A percentile compares a stretch with the other conserved stretches of the same genome.
These are phyloP conservation scores for Drosophila histrio DNA, from an alignment of 2,888 invertebrate species.

Conservation along the genomic window DNA sequence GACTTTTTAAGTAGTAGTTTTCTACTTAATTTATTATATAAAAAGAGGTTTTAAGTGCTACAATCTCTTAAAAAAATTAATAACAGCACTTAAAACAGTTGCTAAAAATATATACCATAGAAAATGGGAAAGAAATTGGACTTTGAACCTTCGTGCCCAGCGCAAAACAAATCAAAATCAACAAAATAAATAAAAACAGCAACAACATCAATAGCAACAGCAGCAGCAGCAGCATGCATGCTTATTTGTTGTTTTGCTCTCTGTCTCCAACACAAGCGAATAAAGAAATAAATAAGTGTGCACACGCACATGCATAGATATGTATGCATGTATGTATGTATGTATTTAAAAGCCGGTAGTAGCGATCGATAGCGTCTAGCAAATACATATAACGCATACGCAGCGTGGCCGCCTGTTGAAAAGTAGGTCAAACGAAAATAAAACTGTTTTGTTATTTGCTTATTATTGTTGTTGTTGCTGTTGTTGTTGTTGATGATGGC, in stretches of 20 bases:
- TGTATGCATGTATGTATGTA: too few relatives aligned
- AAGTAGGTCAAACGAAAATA: slow-evolving; percentile 65
- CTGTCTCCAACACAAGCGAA: slow-evolving; percentile 1
- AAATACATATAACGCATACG: slow-evolving; percentile 61
- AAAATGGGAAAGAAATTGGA: slow-evolving; percentile 41
- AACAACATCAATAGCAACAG: slow-evolving; percentile 12
- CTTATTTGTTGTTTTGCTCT: slow-evolving; percentile 11
- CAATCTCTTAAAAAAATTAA: not conserved
- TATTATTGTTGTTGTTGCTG: slow-evolving; percentile 9
- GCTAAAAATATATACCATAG: slow-evolving; percentile 1
- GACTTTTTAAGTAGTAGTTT: slow-evolving; percentile 2
- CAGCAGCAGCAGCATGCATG: slow-evolving; percentile 1
- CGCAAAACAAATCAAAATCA: slow-evolving; percentile 39
- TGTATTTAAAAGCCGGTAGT: slow-evolving; percentile 73
- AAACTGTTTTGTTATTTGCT: slow-evolving; percentile 39
- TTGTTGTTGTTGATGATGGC: slow-evolving; percentile 2
- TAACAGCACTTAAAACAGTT: not conserved
- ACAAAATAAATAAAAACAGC: slow-evolving; percentile 13
- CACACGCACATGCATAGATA: slow-evolving; percentile 35
- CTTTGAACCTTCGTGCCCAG: slow-evolving; percentile 63
- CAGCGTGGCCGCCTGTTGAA: slow-evolving; percentile 39
- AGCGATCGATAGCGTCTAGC: slow-evolving; percentile 55
- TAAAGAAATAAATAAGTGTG: slow-evolving; percentile 10
- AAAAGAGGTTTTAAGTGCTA: slow-evolving; percentile 7
- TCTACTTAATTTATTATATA: slow-evolving; percentile 35